Evolutionary conservation across 2,113 vertebrate species (phyloP).

Genomic region (Telmatochromis sp.): DNA sequence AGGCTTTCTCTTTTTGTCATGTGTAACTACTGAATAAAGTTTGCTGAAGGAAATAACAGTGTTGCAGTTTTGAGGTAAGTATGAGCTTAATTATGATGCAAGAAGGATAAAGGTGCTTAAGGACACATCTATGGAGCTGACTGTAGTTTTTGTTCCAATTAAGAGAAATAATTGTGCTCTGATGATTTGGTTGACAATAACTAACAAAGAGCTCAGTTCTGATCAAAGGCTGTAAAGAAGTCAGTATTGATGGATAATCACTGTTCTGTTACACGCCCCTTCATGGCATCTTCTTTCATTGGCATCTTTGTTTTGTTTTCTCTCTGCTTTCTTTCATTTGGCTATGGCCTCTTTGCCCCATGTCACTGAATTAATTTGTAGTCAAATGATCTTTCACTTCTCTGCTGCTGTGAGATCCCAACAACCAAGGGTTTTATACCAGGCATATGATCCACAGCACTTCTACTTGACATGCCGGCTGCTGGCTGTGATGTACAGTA

Average conservation of each 20-base stretch:
- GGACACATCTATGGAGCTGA: not conserved
- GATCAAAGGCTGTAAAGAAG: not conserved
- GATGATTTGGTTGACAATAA: constrained; percentile 26
- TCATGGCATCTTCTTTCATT: not conserved
- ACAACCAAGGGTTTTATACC: constrained; percentile 31
- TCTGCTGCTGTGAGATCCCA: not conserved
- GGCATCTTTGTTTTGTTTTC: not conserved
- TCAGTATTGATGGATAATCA: not conserved
- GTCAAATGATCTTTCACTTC: constrained; percentile 24
- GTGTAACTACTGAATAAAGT: not conserved
- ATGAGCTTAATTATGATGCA: not conserved
- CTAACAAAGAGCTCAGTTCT: constrained; percentile 27
- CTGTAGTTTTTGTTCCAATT: not conserved
- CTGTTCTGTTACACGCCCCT: not conserved
- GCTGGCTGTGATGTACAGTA: constrained; percentile 3
- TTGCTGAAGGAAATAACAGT: not conserved
- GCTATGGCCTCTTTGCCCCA: not conserved
- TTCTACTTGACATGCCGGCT: not conserved
- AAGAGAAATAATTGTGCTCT: constrained; percentile 21
- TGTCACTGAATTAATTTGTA: constrained; percentile 6
- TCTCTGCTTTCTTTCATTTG: not conserved
- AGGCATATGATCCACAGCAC: not conserved
- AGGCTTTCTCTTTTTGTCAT: not conserved
- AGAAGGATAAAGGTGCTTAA: not conserved
- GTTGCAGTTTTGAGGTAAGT: not conserved